Evolutionary conservation across 2,113 vertebrate species (phyloP), one percentile per base, ranked within the genome.

Genomic region (Picathartes gymnocephalus): DNA sequence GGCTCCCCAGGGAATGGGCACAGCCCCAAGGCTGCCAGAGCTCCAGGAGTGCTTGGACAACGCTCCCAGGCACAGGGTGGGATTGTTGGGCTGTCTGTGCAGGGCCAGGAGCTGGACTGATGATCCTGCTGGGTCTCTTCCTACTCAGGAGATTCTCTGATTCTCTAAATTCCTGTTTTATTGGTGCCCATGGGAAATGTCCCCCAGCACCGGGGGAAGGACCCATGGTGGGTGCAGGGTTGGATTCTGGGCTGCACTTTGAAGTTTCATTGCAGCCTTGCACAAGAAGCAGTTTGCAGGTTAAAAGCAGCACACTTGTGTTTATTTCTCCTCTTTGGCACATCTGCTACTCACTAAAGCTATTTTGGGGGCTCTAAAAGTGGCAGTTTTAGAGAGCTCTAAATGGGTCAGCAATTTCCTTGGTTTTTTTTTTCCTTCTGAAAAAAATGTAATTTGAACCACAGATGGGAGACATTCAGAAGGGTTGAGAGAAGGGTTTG

Each of bases 321-420:
- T 76, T 90, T 81, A 39, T 72, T 92, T 64, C 76, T 88, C 48
- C 48, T 7, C 87, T 88, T 78, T 91, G 73, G 86, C 77, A 80
- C 90, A 81, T 91, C 92, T 94, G 81, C 90, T 88, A 27, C 68
- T 86, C 48, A 68, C 94, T 90, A 58, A 66, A 80, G 76, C 30
- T 72, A 78, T 64, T 90, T 92, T 66, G 54, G 76, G 28, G 35
- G 39, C 66, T 85, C 68, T 71, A 33, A 72, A 82, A 76, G 56
- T 47, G 66, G 83, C 53, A 51, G 42, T 48, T 93, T 90, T 61
- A 80, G 68, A 79, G 81, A 53, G 48, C 79, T 78, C 78, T 88
- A 71, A 92, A 64, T 66, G 48, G 66, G 53, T 71, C 79, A 92
- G 65, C 69, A 64, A n/a, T 70, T 3, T 54, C 56, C 11, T n/a